Evolutionary conservation across 1,140 invertebrate genomes (phyloP).

Genomic region (Centruroides sculpturatus): DNA sequence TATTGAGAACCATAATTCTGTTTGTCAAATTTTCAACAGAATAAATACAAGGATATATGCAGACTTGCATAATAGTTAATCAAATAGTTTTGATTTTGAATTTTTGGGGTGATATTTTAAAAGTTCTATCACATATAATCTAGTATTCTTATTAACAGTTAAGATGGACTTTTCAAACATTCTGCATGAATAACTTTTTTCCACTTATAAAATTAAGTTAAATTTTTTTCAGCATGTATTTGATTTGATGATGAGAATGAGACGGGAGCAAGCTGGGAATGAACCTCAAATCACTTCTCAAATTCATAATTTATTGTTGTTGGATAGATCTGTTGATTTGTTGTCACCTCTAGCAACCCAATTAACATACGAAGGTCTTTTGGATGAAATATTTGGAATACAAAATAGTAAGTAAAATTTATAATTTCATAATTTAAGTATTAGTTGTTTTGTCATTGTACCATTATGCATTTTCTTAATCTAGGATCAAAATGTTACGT

Average conservation of each 20-base stretch:
- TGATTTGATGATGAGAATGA: constrained; percentile 66
- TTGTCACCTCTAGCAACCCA: constrained; percentile 85
- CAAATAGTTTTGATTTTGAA: too few species aligned
- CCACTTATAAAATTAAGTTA: background rate
- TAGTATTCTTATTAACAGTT: too few species aligned
- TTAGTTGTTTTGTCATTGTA: background rate
- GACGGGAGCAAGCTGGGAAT: constrained; percentile 43
- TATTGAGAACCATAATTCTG: too few species aligned
- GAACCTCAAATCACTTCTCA: constrained; percentile 36
- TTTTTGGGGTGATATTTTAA: too few species aligned
- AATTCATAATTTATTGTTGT: constrained; percentile 75
- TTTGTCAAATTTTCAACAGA: too few species aligned
- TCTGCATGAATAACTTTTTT: too few species aligned
- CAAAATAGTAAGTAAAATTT: constrained; percentile 41
- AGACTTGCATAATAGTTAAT: too few species aligned
- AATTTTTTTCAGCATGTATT: constrained; percentile 48
- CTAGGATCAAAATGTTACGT: background rate
- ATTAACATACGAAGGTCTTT: constrained; percentile 91
- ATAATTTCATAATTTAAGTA: background rate
- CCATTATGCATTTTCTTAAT: background rate
- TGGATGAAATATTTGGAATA: constrained; percentile 77
- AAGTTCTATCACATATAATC: too few species aligned
- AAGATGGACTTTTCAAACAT: too few species aligned
- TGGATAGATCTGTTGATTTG: constrained; percentile 82
- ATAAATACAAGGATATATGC: too few species aligned